These are phyloP conservation scores for Apocrypta bakeri DNA, from an alignment of 1,140 invertebrate genomes.

Conservation along the genomic window DNA sequence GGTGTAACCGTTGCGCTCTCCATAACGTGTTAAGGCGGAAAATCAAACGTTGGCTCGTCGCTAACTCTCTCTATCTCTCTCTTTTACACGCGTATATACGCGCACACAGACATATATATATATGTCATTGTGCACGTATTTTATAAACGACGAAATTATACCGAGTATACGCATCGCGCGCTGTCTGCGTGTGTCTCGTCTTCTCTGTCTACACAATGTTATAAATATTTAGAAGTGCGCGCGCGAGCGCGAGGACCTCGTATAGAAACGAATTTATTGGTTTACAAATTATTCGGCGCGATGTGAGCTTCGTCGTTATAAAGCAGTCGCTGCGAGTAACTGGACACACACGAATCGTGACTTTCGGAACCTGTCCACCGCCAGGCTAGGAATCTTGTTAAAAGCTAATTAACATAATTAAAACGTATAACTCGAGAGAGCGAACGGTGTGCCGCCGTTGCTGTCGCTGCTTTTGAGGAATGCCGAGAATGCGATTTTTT, in stretches of 20 bases:
- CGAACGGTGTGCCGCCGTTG: not conserved
- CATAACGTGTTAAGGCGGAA: no score
- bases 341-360: slow-evolving; percentile 11
- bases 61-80: not conserved
- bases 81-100: no score
- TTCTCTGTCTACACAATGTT: no score
- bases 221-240: not conserved
- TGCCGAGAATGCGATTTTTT: slow-evolving; percentile 8
- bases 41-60: no score
- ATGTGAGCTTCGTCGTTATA: not conserved
- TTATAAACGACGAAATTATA: not conserved
- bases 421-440: slow-evolving; percentile 54
- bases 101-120: no score
- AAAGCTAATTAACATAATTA: slow-evolving; percentile 59
- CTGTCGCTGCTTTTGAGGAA: slow-evolving; percentile 13
- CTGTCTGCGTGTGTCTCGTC: no score
- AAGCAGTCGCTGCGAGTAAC: not conserved
- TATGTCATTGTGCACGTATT: no score
- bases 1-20: not conserved
- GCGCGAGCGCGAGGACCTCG: not conserved
- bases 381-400: slow-evolving; percentile 53
- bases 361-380: slow-evolving; percentile 57
- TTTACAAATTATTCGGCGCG: not conserved
- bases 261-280: not conserved
- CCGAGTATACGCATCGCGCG: not conserved